Percentiles rank a stretch among this genome's conserved stretches.
These are phyloP conservation scores for Rhamphomyia laevipes DNA, from an alignment of 2,888 invertebrate genomes.

Conservation along the genomic window DNA sequence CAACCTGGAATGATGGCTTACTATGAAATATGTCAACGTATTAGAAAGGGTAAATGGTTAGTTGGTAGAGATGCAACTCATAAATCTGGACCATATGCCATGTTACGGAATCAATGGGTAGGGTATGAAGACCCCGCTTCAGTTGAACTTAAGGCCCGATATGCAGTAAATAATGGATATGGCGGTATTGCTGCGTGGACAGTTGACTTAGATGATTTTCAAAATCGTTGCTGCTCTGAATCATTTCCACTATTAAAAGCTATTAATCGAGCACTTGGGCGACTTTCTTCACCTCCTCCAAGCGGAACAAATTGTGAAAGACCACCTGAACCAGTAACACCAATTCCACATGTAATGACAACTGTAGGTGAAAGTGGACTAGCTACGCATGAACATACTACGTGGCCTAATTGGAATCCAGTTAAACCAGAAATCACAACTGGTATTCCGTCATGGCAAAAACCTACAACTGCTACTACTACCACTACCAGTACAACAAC, in stretches of 20 bases:
- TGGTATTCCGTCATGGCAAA: slow-evolving; percentile 25
- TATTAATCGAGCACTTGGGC: slow-evolving; percentile 64
- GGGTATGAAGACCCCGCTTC: slow-evolving; percentile 76
- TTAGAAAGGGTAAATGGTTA: slow-evolving; percentile 56
- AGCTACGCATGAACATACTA: slow-evolving; percentile 25
- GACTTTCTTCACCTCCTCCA: slow-evolving; percentile 42
- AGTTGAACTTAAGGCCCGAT: slow-evolving; percentile 61
- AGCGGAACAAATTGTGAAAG: slow-evolving; percentile 52
- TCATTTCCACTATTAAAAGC: slow-evolving; percentile 65
- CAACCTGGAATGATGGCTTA: slow-evolving; percentile 83
- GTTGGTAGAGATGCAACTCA: slow-evolving; percentile 51
- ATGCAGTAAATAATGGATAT: slow-evolving; percentile 57
- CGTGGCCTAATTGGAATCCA: slow-evolving; percentile 28
- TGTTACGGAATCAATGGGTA: slow-evolving; percentile 75
- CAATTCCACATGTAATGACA: slow-evolving; percentile 61
- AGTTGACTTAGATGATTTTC: slow-evolving; percentile 76
- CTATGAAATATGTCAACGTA: slow-evolving; percentile 69
- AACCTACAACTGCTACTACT: slow-evolving; percentile 29
- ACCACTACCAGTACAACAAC: slow-evolving; percentile 20
- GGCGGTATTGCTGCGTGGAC: slow-evolving; percentile 84
- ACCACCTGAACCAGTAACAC: slow-evolving; percentile 61
- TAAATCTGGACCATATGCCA: slow-evolving; percentile 54
- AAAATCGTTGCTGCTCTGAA: slow-evolving; percentile 71
- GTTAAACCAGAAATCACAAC: slow-evolving; percentile 19
- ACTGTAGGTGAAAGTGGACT: slow-evolving; percentile 50